Base-by-base conservation (phyloP, 1,140 invertebrate species). In the Anastatus disparis region DNA sequence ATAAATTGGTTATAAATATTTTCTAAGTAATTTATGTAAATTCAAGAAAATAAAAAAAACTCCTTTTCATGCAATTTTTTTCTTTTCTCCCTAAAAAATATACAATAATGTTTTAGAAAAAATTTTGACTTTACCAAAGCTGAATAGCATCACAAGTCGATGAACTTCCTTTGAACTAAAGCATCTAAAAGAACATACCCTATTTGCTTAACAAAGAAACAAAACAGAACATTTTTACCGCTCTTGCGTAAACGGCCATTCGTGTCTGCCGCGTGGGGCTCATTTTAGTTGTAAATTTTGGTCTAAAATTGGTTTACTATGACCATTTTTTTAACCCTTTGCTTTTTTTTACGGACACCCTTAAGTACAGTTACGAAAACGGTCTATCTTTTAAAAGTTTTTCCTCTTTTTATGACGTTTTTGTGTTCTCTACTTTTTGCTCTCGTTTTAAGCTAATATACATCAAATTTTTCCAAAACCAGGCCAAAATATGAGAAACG, bases 201-300 rank as follows among this genome's bases (percentile, higher is more conserved):
- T 70, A 56, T 65, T 69, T 59, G 24, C 42, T 35, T 2, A 17
- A 72, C 61, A 50, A 50, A n/a, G 35, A 0, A 17, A 50, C n/a
- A 48, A 31, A 2, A 35, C 17, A 9, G 68, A 8, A 31, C 9
- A 71, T 76, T 78, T 77, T 75, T 74, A 65, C 73, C 61, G 52
- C 67, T 64, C 15, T 77, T 77, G 63, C 75, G 73, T 71, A 71
- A 80, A 74, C 50, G 65, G n/a, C n/a, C n/a, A 10, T n/a, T 52
- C 13, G 8, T 13, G 31, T 46, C 35, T 64, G 76, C 76, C n/a
- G n/a, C n/a, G n/a, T n/a, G n/a, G n/a, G n/a, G n/a, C n/a, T n/a
- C n/a, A n/a, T n/a, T 78, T 66, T 59, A 76, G 76, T 79, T 79
- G 67, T 80, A 81, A 81, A 81, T 82, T 82, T 81, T 50, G 62